phyloP scores from a whole-genome alignment of 92 coral and sea anemone species.

The Blastomussa wellsi region DNA sequence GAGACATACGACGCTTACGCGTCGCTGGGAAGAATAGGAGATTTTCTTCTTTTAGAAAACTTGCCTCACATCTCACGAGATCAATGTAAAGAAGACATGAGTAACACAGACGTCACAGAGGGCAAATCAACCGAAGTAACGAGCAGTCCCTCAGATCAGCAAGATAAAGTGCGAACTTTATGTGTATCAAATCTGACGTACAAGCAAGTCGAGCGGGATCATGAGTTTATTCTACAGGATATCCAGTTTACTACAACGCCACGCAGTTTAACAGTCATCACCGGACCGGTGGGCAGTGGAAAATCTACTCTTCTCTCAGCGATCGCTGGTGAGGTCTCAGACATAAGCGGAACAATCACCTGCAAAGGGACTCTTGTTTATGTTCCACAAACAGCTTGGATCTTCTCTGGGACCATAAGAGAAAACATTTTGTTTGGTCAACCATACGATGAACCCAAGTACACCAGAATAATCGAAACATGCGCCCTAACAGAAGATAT shows the following conservation, averaged over 20 bases:
- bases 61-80: not conserved
- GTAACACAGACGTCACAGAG: not conserved
- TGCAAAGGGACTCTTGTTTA: not conserved
- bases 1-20: not conserved
- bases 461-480: slow-evolving; percentile 10
- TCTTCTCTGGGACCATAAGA: slow-evolving; percentile 19
- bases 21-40: not conserved
- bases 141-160: not conserved
- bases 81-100: not conserved
- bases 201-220: not conserved
- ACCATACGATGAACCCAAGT: not conserved
- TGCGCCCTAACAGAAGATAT: slow-evolving; percentile 16
- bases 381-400: slow-evolving; percentile 8
- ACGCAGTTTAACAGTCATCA: not conserved
- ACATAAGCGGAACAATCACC: not conserved
- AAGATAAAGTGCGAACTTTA: not conserved
- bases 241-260: not conserved
- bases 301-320: slow-evolving; percentile 4
- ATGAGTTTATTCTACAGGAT: not conserved
- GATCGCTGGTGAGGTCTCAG: not conserved
- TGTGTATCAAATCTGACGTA: not conserved
- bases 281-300: not conserved
- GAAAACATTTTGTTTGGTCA: slow-evolving; percentile 30
- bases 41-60: slow-evolving; percentile 6
- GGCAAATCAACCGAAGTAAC: not conserved